These are phyloP conservation scores for Exephanes ischioxanthus DNA, from an alignment of 2,888 invertebrate genomes.

Conservation along the genomic window DNA sequence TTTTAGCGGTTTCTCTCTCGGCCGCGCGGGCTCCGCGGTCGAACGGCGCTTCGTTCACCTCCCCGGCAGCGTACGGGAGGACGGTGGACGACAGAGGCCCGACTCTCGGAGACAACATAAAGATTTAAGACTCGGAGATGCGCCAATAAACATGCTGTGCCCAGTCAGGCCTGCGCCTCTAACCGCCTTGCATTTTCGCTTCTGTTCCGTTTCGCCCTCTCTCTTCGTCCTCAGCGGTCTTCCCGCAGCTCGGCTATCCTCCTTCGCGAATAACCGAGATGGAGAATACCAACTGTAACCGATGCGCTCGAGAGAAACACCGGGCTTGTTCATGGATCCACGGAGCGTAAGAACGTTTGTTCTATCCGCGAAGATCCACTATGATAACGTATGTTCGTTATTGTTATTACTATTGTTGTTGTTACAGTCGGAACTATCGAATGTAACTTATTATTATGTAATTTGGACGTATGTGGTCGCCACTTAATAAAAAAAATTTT, in stretches of 20 bases:
- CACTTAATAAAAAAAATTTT: too few relatives aligned
- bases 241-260: slow-evolving; percentile 49
- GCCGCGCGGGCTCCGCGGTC: slow-evolving; percentile 4
- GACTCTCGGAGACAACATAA: slow-evolving; percentile 84
- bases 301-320: slow-evolving; percentile 4
- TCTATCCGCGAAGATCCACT: slow-evolving; percentile 20
- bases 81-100: slow-evolving; percentile 74
- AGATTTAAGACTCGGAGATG: slow-evolving; percentile 85
- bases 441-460: too few relatives aligned
- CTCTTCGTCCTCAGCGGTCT: slow-evolving; percentile 23
- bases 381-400: not conserved
- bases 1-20: slow-evolving; percentile 17
- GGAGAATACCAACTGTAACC: slow-evolving; percentile 5
- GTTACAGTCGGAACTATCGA: too few relatives aligned
- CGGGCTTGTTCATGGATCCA: slow-evolving; percentile 40
- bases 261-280: not conserved
- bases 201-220: slow-evolving; percentile 68
- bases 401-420: not conserved
- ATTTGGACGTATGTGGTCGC: too few relatives aligned
- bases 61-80: slow-evolving; percentile 54
- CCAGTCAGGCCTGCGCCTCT: slow-evolving; percentile 79
- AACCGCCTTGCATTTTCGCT: slow-evolving; percentile 71
- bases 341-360: slow-evolving; percentile 50
- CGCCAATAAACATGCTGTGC: slow-evolving; percentile 85
- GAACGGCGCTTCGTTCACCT: slow-evolving; percentile 15